phyloP scores from a whole-genome alignment of 2,797 vertebrate species.

The Siniperca undulata region DNA sequence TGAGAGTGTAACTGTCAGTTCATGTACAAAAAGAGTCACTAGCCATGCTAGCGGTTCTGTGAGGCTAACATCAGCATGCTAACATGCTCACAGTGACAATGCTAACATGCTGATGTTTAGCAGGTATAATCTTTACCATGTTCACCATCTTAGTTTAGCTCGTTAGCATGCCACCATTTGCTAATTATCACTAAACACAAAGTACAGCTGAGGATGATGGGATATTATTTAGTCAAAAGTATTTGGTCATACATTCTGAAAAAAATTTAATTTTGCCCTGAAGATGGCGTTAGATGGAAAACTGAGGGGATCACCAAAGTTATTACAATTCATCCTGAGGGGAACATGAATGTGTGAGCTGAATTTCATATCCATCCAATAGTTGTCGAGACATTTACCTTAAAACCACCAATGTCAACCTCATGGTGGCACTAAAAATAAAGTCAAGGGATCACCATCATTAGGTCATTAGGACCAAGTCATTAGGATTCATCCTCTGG shows the following conservation, averaged over 20 bases:
- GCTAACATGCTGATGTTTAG: too few species aligned
- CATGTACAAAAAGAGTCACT: background rate
- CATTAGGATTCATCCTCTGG: too few species aligned
- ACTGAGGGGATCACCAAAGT: background rate
- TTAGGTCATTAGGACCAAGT: too few species aligned
- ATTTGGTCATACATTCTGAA: background rate
- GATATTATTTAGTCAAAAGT: background rate
- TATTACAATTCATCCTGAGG: background rate
- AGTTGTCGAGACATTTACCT: background rate
- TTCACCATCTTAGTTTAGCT: background rate
- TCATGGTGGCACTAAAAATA: background rate
- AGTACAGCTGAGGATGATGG: background rate
- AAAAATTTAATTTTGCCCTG: too few species aligned
- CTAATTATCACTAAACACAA: background rate
- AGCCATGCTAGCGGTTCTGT: background rate
- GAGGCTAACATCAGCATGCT: background rate
- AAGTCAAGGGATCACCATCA: background rate
- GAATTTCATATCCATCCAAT: background rate
- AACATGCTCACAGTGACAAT: background rate
- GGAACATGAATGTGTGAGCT: background rate
- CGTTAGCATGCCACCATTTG: background rate
- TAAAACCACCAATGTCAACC: background rate
- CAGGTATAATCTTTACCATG: too few species aligned
- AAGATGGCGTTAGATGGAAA: background rate
- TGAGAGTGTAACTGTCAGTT: conserved; percentile 13